Base-by-base conservation (phyloP, 2,888 invertebrate species). In the Pammene aurita region DNA sequence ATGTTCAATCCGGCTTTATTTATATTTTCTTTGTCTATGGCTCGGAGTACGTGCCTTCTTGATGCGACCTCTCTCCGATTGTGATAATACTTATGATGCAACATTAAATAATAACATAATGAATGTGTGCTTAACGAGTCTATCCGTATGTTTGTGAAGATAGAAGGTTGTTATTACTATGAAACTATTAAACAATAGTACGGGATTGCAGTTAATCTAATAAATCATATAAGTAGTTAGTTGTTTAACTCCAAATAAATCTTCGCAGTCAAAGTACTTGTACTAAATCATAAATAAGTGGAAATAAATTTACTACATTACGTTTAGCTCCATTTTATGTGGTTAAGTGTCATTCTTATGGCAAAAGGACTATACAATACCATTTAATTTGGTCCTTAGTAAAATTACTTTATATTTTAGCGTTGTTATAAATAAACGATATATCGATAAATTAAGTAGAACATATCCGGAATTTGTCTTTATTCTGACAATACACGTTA, bases 21-120 rank as follows among this genome's bases (percentile, higher is more conserved):
- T 56, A 54, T 58, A 48, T 46, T 26, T 57, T 50, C 56, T 63
- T 50, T 61, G 50, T 68, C 63, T 68, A 10, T 63, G 11, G 46
- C n/a, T 50, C 18, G 62, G 7, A 13, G 52, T 26, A 68, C 68
- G 68, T 68, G 63, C 63, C 58, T 68, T 64, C 42, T 52, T n/a
- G 50, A 57, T 26, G 52, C 52, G 38, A 58, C 46, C 57, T 48
- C 61, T 41, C 67, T 60, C n/a, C 48, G 18, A 52, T 41, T 62
- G 67, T 35, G 62, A 63, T 67, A 42, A 35, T 57, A 54, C 10
- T 13, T 60, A 56, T 67, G 67, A 52, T 64, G 63, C 57, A 68
- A 68, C 41, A 34, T 52, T 42, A 41, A 63, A 68, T 68, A 68
- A 63, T 63, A 68, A 68, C 63, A 68, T 58, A 48, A 55, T 66